Percentiles rank a stretch among this genome's conserved stretches.
Conservation (phyloP, 37 sponge, comb jelly and placozoan genomes). For the Aplysina aerophoba region DNA sequence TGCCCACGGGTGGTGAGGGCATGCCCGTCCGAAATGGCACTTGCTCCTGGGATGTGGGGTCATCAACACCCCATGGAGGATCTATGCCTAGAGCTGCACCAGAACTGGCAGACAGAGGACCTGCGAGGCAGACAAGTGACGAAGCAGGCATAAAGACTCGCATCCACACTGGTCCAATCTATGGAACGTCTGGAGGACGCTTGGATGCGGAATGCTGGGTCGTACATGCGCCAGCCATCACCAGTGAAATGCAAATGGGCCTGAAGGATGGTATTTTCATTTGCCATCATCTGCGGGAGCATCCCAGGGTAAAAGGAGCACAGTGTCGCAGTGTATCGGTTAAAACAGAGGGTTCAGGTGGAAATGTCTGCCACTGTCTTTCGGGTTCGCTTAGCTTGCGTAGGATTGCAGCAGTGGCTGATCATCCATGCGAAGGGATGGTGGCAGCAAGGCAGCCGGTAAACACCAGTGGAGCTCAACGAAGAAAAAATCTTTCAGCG, state of each 20-base stretch:
- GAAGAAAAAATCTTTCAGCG: too few relatives aligned
- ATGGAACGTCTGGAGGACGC: background rate
- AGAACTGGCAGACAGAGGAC: background rate
- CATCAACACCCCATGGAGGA: background rate
- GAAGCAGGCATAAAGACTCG: background rate
- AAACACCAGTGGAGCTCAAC: too few relatives aligned
- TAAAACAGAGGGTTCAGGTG: background rate
- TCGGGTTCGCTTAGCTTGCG: background rate
- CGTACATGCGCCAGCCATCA: slow-evolving; percentile 8
- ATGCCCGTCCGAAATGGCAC: background rate
- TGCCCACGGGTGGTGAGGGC: background rate
- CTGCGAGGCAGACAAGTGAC: background rate
- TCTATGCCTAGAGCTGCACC: background rate
- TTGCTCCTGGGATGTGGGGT: background rate
- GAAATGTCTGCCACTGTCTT: slow-evolving; percentile 15
- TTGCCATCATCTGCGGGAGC: background rate
- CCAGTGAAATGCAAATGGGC: background rate
- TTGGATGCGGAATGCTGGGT: background rate
- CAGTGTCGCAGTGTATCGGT: background rate
- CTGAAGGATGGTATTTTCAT: slow-evolving; percentile 15
- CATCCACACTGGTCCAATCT: background rate
- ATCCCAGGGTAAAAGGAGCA: background rate
- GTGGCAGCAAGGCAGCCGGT: too few relatives aligned
- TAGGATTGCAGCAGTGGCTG: background rate
- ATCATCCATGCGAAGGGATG: background rate